Evolutionary conservation across 2,888 invertebrate genomes (phyloP).

Genomic region (Parnassius orleans): DNA sequence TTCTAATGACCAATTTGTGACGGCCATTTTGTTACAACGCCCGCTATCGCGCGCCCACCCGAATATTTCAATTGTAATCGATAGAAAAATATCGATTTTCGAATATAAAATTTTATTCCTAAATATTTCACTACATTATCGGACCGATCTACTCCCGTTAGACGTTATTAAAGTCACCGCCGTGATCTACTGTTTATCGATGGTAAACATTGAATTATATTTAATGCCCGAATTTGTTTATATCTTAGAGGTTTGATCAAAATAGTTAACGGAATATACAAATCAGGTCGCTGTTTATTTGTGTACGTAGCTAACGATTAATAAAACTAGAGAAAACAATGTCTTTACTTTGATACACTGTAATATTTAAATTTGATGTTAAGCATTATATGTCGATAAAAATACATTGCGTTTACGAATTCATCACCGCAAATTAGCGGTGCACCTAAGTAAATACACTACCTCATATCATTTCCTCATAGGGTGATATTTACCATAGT

Average conservation of each 20-base stretch:
- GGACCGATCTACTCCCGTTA: slow-evolving; percentile 61
- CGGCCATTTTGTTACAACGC: slow-evolving; percentile 42
- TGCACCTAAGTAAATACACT: no score
- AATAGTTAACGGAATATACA: slow-evolving; percentile 23
- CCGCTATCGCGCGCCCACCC: slow-evolving; percentile 42
- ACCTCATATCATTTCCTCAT: no score
- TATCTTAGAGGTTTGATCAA: slow-evolving; percentile 31
- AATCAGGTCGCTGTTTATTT: slow-evolving; percentile 11
- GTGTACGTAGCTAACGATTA: slow-evolving; percentile 5
- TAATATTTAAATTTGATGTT: no score
- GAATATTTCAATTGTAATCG: slow-evolving; percentile 56
- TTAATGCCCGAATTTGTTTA: slow-evolving; percentile 43
- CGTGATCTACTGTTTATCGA: slow-evolving; percentile 63
- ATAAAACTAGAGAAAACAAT: no score
- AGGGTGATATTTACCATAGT: no score
- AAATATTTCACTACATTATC: slow-evolving; percentile 47
- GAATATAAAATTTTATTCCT: slow-evolving; percentile 44
- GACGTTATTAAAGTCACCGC: slow-evolving; percentile 58
- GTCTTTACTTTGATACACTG: no score
- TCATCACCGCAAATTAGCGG: no score
- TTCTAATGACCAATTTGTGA: slow-evolving; percentile 48
- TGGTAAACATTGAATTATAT: slow-evolving; percentile 55
- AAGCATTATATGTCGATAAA: no score
- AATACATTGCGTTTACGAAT: no score
- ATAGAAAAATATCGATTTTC: slow-evolving; percentile 58